Base-by-base conservation (phyloP, 2,797 vertebrate species). In the Neopelma chrysocephalum region DNA sequence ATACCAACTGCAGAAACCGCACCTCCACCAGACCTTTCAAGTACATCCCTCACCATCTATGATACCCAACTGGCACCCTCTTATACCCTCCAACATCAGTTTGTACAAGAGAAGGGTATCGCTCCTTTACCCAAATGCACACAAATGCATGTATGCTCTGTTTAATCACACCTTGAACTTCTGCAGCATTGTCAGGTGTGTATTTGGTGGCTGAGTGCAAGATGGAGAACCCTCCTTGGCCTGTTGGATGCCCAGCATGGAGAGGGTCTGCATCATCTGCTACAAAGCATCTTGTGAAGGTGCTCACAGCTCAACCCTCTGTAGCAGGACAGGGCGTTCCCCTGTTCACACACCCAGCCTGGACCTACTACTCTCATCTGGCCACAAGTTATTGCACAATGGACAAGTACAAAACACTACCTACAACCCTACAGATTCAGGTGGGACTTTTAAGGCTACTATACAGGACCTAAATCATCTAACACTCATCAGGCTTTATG, bases 341-440 rank as follows among this genome's bases (percentile, higher is more conserved):
- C 19, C 53, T 51, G 20, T 42, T 50, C 31, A 57, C 23, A 53
- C 10, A 50, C 10, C 53, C 42, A 60, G 34, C 23, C 53, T 43
- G 20, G 29, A 79, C 15, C 25, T 65, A 43, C 38, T 36, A 58
- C 12, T 65, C 57, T 54, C 15, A 14, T 29, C 36, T 62, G 57
- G 60, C 26, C 23, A n/a, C 0, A 1, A 50, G 9, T 36, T 62
- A 51, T 0, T 70, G 47, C 40, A 72, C 34, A 26, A 14, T 18
- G 34, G 36, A 29, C 43, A 70, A 73, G n/a, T 22, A 50, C 45
- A 57, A 57, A 70, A 36, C 5, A 29, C 32, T 11, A 53, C 15
- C 69, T 58, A 50, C 26, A 68, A 12, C 8, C 12, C 62, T 82
- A 56, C 11, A 66, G 51, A 11, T 91, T 70, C 51, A 71, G 36